Base-by-base conservation (phyloP, 2,797 vertebrate genomes). In the Malacoctenus gilli region DNA sequence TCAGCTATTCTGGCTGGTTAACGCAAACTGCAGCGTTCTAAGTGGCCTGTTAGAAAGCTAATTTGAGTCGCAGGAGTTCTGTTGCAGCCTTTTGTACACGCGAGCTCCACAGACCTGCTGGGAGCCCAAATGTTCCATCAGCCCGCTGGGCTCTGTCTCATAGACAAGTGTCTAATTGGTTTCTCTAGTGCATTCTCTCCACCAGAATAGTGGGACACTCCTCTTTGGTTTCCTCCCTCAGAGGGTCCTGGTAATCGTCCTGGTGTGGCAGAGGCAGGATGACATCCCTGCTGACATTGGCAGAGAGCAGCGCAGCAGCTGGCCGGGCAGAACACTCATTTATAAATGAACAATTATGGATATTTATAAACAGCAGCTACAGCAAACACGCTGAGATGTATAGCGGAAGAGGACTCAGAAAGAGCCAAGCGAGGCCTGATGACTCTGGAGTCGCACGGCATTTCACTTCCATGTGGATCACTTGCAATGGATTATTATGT, bases 101-200 rank as follows among this genome's bases (percentile, higher is more conserved):
- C 57, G 39, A 66, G 60, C 22, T 25, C 68, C 31, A 22, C 64
- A 70, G 47, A 80, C 72, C 62, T 80, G 76, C 80, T 77, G 70
- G 60, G 73, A 74, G 35, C 60, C 75, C 54, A 71, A 78, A 77
- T 72, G 72, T 65, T 79, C 38, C 41, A 42, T 44, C 57, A 19
- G 40, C 43, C 46, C 31, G 2, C 53, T 66, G 65, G 40, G 51
- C 49, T 51, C 9, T 1, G 19, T 62, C 49, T 73, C 38, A 47
- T 20, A 51, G 25, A 56, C 25, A 55, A 74, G 41, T 36, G 39
- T 41, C 41, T 69, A 72, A 75, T 74, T 69, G 66, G 47, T 67
- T 71, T 32, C 40, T 67, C 34, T 49, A 36, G 51, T 77, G 52
- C 20, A 13, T 59, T 54, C 56, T 54, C 41, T 46, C 32, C 16